A percentile compares a stretch with the other conserved stretches of the same genome.
Conservation (phyloP, 2,888 invertebrate genomes). For the Epiblema foenella region DNA sequence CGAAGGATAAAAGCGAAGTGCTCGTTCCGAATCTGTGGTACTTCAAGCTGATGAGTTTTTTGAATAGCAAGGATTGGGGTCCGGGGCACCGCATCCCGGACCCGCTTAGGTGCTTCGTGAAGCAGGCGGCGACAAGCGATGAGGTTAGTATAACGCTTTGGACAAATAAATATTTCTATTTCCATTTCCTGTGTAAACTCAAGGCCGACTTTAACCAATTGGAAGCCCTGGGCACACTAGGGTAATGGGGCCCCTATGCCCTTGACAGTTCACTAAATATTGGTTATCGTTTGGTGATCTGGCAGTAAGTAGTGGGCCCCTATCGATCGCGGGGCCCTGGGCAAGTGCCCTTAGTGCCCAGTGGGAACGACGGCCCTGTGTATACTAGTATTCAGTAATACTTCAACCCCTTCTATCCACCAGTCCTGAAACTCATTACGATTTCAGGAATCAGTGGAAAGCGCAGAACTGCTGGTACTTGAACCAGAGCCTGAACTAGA, state of each 20-base stretch:
- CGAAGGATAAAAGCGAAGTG: neutral
- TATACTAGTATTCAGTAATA: too few relatives aligned
- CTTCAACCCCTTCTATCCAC: neutral
- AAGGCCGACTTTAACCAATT: too few relatives aligned
- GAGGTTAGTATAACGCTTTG: neutral
- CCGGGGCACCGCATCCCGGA: neutral
- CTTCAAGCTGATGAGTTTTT: constrained; percentile 17
- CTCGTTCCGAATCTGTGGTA: constrained; percentile 17
- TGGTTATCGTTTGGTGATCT: too few relatives aligned
- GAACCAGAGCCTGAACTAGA: neutral
- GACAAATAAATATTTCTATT: too few relatives aligned
- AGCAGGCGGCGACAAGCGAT: neutral
- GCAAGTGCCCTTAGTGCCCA: too few relatives aligned
- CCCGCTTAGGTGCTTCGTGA: neutral
- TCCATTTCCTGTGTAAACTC: too few relatives aligned
- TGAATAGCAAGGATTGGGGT: neutral
- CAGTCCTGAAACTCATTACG: neutral
- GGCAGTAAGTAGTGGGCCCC: too few relatives aligned
- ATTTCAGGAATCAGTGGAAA: constrained; percentile 10
- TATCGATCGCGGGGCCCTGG: too few relatives aligned
- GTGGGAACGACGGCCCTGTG: too few relatives aligned
- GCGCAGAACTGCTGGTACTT: neutral
- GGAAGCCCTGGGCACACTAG: too few relatives aligned
- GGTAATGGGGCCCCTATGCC: too few relatives aligned
- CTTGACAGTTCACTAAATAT: too few relatives aligned